These are phyloP conservation scores for Drosophila lowei DNA, from an alignment of 1,140 invertebrate species.

Conservation along the genomic window DNA sequence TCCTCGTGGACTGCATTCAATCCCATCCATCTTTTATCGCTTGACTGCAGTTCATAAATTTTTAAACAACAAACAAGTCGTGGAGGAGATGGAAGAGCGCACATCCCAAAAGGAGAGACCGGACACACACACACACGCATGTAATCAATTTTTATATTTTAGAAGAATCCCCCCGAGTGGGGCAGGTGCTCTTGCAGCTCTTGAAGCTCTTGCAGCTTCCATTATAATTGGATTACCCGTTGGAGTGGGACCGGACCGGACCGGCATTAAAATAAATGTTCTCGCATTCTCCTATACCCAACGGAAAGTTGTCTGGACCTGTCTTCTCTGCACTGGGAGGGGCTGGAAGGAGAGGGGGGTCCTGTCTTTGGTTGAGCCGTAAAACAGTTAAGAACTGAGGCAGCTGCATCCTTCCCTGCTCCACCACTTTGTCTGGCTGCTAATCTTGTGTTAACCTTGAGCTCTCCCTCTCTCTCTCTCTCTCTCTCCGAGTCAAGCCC, in stretches of 20 bases:
- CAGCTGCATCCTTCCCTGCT: background rate
- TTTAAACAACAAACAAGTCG: conserved; percentile 72
- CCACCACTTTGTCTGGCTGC: conserved; percentile 10
- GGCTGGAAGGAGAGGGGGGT: too few relatives aligned
- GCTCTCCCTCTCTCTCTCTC: conserved; percentile 19
- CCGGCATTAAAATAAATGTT: conserved; percentile 53
- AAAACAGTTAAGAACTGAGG: conserved; percentile 51
- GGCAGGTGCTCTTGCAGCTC: conserved; percentile 57
- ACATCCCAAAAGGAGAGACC: conserved; percentile 26
- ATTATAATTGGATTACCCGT: conserved; percentile 84
- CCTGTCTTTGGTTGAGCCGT: conserved; percentile 18
- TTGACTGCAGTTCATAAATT: conserved; percentile 77
- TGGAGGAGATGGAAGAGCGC: conserved; percentile 7
- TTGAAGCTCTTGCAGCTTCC: conserved; percentile 25
- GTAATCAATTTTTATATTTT: conserved; percentile 79
- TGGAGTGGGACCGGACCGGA: conserved; percentile 70
- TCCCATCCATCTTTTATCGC: conserved; percentile 63
- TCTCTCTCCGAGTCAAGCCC: background rate
- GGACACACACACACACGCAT: conserved; percentile 63
- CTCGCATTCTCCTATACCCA: conserved; percentile 43
- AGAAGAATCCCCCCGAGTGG: conserved; percentile 55
- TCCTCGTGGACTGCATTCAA: conserved; percentile 19
- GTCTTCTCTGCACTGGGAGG: too few relatives aligned
- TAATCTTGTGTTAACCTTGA: conserved; percentile 74
- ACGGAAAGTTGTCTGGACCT: conserved; percentile 44